phyloP scores from a whole-genome alignment of 2,888 invertebrate species.

The Athalia cordata region DNA sequence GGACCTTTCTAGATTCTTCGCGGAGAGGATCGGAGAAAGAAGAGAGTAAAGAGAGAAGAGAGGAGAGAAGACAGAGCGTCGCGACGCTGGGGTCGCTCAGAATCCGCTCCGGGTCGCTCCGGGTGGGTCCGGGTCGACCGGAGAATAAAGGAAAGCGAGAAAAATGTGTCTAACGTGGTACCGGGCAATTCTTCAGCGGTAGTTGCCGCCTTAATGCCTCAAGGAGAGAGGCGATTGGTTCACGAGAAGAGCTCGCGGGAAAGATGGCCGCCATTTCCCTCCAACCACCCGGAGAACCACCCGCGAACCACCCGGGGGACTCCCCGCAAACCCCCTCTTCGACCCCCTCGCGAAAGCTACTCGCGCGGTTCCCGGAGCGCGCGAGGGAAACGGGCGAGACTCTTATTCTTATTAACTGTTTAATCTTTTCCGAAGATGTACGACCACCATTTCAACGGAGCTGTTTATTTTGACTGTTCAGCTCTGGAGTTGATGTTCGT shows the following conservation, averaged over 20 bases:
- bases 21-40: slow-evolving; percentile 12
- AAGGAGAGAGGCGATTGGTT: slow-evolving; percentile 72
- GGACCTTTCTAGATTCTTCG: slow-evolving; percentile 23
- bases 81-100: slow-evolving; percentile 41
- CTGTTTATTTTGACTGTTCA: slow-evolving; percentile 67
- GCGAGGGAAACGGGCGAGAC: slow-evolving; percentile 63
- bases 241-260: slow-evolving; percentile 71
- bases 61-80: slow-evolving; percentile 46
- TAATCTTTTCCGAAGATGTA: slow-evolving; percentile 73
- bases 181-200: slow-evolving; percentile 72
- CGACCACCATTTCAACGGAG: slow-evolving; percentile 69
- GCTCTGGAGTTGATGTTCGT: not conserved
- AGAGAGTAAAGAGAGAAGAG: slow-evolving; percentile 18
- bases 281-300: slow-evolving; percentile 70
- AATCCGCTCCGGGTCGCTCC: slow-evolving; percentile 45
- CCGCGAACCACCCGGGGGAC: slow-evolving; percentile 44
- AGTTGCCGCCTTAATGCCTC: slow-evolving; percentile 73
- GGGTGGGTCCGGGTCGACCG: slow-evolving; percentile 56
- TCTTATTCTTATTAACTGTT: slow-evolving; percentile 74
- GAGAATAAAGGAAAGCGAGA: slow-evolving; percentile 73
- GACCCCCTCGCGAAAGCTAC: slow-evolving; percentile 65
- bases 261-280: slow-evolving; percentile 74
- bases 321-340: slow-evolving; percentile 33
- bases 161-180: slow-evolving; percentile 74
- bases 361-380: slow-evolving; percentile 57